A percentile compares a stretch with the other conserved stretches of the same genome.
phyloP scores from a whole-genome alignment of 2,888 invertebrate species.

The Sphecodes monilicornis region DNA sequence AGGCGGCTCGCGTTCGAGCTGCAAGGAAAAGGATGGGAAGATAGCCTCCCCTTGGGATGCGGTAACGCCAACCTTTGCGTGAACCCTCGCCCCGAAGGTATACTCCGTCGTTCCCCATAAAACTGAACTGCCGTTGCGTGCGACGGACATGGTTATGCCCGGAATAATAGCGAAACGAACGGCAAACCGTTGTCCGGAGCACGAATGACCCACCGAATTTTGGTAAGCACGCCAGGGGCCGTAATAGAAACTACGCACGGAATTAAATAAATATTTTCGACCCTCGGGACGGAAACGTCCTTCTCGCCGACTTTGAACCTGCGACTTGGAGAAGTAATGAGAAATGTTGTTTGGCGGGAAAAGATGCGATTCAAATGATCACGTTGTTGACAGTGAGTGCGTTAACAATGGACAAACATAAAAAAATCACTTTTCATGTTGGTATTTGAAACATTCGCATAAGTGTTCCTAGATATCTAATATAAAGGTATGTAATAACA shows the following conservation, averaged over 20 bases:
- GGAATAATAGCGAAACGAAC: constrained; percentile 58
- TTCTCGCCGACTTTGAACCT: neutral
- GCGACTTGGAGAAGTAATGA: constrained; percentile 1
- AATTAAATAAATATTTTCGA: constrained; percentile 46
- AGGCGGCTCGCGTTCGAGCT: constrained; percentile 58
- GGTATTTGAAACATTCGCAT: no score
- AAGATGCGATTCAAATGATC: no score
- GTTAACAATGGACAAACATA: no score
- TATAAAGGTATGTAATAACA: no score
- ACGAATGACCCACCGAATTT: constrained; percentile 62
- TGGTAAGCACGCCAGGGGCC: constrained; percentile 4
- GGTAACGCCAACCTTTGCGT: constrained; percentile 65
- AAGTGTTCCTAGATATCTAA: no score
- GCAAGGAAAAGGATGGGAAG: constrained; percentile 48
- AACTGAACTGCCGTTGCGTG: constrained; percentile 71
- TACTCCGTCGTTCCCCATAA: constrained; percentile 58
- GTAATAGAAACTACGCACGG: constrained; percentile 8
- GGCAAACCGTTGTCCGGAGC: constrained; percentile 15
- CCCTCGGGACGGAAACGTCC: neutral
- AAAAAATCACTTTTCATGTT: no score
- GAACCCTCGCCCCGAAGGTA: constrained; percentile 60
- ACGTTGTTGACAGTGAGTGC: no score
- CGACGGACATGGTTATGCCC: constrained; percentile 58
- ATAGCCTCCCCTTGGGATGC: constrained; percentile 62
- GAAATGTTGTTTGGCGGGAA: neutral